Conservation (phyloP, 1,140 invertebrate genomes). For the Drosophila simulans region DNA sequence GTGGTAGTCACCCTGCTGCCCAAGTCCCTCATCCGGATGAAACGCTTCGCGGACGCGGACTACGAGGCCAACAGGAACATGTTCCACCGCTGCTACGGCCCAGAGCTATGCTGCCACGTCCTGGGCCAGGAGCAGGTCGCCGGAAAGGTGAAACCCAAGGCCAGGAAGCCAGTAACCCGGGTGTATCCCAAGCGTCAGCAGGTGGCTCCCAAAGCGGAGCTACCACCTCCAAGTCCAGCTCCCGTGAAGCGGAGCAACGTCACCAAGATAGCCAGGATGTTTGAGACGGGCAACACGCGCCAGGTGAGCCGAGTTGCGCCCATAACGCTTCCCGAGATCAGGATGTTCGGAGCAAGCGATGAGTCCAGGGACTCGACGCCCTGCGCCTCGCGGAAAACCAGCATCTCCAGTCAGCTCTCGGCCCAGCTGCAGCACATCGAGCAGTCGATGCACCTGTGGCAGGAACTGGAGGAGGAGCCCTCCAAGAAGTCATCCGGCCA, state of each 20-base stretch:
- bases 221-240: slow-evolving; percentile 7
- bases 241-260: slow-evolving; percentile 69
- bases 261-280: slow-evolving; percentile 80
- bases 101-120: slow-evolving; percentile 73
- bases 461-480: slow-evolving; percentile 61
- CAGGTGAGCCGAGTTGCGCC: slow-evolving; percentile 68
- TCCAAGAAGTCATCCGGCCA: slow-evolving; percentile 15
- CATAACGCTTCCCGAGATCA: slow-evolving; percentile 61
- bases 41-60: slow-evolving; percentile 70
- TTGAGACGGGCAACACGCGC: slow-evolving; percentile 61
- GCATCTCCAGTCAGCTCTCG: slow-evolving; percentile 63
- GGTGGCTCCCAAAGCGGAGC: slow-evolving; percentile 10
- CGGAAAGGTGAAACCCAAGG: slow-evolving; percentile 57
- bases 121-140: slow-evolving; percentile 43
- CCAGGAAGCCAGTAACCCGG: slow-evolving; percentile 74
- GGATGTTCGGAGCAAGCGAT: slow-evolving; percentile 64
- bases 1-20: slow-evolving; percentile 73
- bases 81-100: slow-evolving; percentile 79
- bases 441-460: slow-evolving; percentile 70
- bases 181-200: slow-evolving; percentile 74
- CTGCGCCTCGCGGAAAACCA: slow-evolving; percentile 62
- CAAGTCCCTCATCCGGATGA: slow-evolving; percentile 70
- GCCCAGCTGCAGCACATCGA: slow-evolving; percentile 75
- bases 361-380: slow-evolving; percentile 62
- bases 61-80: slow-evolving; percentile 72